These are phyloP conservation scores for Syngnathus scovelli DNA, from an alignment of 2,113 vertebrate species.

Conservation along the genomic window DNA sequence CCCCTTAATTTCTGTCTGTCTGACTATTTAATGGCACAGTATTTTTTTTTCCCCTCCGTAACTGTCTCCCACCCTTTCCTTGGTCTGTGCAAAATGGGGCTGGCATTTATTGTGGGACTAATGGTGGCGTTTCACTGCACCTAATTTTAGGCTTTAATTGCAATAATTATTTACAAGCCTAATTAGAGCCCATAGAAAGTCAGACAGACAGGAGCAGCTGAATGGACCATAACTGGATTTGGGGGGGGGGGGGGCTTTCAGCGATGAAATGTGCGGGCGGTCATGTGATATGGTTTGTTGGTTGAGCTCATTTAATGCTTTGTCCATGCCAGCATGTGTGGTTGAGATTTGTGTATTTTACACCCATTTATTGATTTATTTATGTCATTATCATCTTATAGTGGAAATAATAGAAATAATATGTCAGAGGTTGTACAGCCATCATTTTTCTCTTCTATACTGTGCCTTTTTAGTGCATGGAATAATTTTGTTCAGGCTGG, in stretches of 20 bases:
- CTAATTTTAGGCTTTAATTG: slow-evolving; percentile 80
- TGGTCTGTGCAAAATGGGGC: slow-evolving; percentile 55
- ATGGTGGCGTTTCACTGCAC: slow-evolving; percentile 66
- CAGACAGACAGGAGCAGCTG: slow-evolving; percentile 58
- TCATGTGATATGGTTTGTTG: slow-evolving; percentile 14
- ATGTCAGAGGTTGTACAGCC: neutral
- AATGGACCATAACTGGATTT: slow-evolving; percentile 61
- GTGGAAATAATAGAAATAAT: neutral
- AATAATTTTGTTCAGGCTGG: no score
- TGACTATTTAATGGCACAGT: slow-evolving; percentile 61
- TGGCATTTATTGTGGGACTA: slow-evolving; percentile 70
- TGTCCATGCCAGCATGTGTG: neutral
- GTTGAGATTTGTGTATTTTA: neutral
- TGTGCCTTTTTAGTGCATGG: no score
- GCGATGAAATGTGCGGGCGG: slow-evolving; percentile 5
- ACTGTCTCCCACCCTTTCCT: slow-evolving; percentile 28
- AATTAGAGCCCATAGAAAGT: slow-evolving; percentile 74
- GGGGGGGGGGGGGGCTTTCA: neutral
- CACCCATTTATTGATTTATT: neutral
- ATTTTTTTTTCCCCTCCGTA: slow-evolving; percentile 47
- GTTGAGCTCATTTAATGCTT: neutral
- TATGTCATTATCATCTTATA: neutral
- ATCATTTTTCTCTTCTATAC: no score
- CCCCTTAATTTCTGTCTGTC: slow-evolving; percentile 51
- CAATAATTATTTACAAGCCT: slow-evolving; percentile 81